Conservation (phyloP, 64 coral and sea anemone genomes). For the Acropora tenuis region DNA sequence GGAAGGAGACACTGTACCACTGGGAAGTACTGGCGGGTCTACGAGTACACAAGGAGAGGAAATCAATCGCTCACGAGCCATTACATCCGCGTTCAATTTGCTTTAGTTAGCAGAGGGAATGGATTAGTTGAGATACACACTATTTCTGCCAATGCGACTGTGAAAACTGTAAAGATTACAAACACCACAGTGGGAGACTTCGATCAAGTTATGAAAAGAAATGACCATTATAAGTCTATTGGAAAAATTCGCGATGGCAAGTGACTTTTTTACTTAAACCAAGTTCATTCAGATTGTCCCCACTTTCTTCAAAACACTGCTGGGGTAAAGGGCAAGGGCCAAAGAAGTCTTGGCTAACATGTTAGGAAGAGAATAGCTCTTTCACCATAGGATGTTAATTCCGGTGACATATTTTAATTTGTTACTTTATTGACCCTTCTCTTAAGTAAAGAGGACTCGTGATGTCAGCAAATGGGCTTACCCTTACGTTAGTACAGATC, state of each 20-base stretch:
- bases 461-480: too few species aligned
- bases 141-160: background rate
- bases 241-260: conserved; percentile 35
- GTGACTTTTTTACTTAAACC: background rate
- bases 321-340: too few species aligned
- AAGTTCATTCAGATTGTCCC: too few species aligned
- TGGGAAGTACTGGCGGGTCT: conserved; percentile 1
- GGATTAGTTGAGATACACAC: conserved; percentile 3
- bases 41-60: background rate
- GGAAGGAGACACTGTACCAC: background rate
- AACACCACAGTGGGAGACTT: background rate
- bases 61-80: too few species aligned
- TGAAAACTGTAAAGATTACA: background rate
- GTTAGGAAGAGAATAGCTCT: too few species aligned
- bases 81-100: conserved; percentile 4
- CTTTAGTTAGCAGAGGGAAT: background rate
- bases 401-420: too few species aligned
- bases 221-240: background rate
- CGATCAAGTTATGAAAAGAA: background rate
- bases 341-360: too few species aligned
- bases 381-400: too few species aligned
- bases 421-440: too few species aligned
- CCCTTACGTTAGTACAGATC: too few species aligned
- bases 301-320: too few species aligned
- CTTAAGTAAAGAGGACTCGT: too few species aligned